Evolutionary conservation across 2,888 invertebrate genomes (phyloP).

Genomic region (Suillia variegata): DNA sequence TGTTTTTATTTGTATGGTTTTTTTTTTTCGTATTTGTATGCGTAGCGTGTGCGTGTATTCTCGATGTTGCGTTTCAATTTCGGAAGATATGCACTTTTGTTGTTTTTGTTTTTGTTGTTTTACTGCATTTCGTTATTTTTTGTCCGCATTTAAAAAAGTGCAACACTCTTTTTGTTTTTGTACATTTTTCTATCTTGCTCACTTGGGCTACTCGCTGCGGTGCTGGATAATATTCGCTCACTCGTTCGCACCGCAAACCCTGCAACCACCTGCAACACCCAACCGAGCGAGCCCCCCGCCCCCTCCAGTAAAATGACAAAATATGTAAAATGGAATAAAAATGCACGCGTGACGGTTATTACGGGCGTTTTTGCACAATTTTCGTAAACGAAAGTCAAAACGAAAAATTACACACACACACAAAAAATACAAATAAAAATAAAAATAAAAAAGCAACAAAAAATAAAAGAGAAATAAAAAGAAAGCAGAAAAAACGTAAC

Average conservation of each 20-base stretch:
- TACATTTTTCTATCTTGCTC: conserved; percentile 47
- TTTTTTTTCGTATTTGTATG: too few species aligned
- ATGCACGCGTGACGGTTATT: not conserved
- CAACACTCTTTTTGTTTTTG: conserved; percentile 8
- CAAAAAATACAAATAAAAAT: not conserved
- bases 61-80: not conserved
- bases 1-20: conserved; percentile 6
- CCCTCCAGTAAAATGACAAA: conserved; percentile 50
- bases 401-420: conserved; percentile 27
- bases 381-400: conserved; percentile 52
- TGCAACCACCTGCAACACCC: too few species aligned
- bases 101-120: too few species aligned
- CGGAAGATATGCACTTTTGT: conserved; percentile 25
- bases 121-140: conserved; percentile 31
- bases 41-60: not conserved
- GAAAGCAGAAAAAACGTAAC: conserved; percentile 7
- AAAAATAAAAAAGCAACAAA: not conserved
- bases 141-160: conserved; percentile 9
- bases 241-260: conserved; percentile 18
- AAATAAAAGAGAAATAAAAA: not conserved
- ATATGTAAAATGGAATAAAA: conserved; percentile 31
- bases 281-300: too few species aligned
- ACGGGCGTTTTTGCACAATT: conserved; percentile 30
- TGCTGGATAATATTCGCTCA: not conserved
- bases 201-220: conserved; percentile 37